phyloP scores from a whole-genome alignment of 2,113 vertebrate species.

The Bufo bufo region DNA sequence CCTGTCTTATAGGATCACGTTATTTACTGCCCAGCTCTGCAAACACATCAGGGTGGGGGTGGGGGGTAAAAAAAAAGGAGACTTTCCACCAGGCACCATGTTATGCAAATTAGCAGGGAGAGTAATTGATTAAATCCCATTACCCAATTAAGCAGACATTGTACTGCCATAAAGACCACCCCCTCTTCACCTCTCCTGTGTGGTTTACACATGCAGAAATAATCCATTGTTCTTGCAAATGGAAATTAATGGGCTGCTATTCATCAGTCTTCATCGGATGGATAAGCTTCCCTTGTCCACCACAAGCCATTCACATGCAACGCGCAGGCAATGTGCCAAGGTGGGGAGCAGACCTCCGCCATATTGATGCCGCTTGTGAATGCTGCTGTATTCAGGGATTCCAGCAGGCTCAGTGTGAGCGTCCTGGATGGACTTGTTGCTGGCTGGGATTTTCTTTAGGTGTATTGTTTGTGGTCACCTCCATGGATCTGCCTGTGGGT shows the following conservation, averaged over 20 bases:
- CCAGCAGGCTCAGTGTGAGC: not conserved
- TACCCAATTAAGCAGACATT: slow-evolving; percentile 67
- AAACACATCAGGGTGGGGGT: not conserved
- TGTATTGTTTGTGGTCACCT: not conserved
- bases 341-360: not conserved
- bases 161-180: slow-evolving; percentile 65
- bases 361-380: slow-evolving; percentile 15
- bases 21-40: not conserved
- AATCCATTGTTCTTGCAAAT: slow-evolving; percentile 75
- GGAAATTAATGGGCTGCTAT: slow-evolving; percentile 80
- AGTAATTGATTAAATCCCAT: slow-evolving; percentile 65
- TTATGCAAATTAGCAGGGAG: slow-evolving; percentile 63
- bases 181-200: slow-evolving; percentile 69
- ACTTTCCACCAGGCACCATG: slow-evolving; percentile 56
- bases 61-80: not conserved
- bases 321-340: not conserved
- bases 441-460: not conserved
- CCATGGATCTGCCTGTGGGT: not conserved
- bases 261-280: slow-evolving; percentile 61
- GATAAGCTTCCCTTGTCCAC: not conserved
- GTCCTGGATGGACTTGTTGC: not conserved
- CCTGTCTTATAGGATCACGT: not conserved
- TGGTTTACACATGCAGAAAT: slow-evolving; percentile 78
- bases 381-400: not conserved
- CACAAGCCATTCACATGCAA: slow-evolving; percentile 13